Percentiles rank a stretch among this genome's conserved stretches.
Evolutionary conservation across 2,113 vertebrate genomes (phyloP).

Genomic region (Dissostichus mawsoni): DNA sequence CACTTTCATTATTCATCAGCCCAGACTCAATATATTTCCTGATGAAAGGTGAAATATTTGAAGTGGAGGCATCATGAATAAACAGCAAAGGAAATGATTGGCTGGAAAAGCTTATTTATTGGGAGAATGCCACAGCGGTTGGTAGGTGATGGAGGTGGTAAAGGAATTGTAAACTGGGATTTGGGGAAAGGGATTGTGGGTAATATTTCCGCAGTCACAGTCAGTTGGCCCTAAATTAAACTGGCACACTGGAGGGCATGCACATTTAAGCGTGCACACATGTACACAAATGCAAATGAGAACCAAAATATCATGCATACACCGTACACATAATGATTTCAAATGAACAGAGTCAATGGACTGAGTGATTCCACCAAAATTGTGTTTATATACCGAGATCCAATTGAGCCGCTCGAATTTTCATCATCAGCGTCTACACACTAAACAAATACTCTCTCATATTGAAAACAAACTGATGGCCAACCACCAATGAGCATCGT

Average conservation of each 20-base stretch:
- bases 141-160: slow-evolving; percentile 1
- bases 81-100: slow-evolving; percentile 61
- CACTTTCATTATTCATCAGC: slow-evolving; percentile 49
- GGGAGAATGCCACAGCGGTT: slow-evolving; percentile 5
- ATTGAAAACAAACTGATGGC: slow-evolving; percentile 31
- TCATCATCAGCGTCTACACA: slow-evolving; percentile 19
- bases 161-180: slow-evolving; percentile 36
- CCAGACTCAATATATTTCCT: slow-evolving; percentile 35
- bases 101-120: slow-evolving; percentile 64
- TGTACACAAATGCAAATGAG: slow-evolving; percentile 13
- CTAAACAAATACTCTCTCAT: slow-evolving; percentile 39
- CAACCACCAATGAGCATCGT: background rate
- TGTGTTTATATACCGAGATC: slow-evolving; percentile 18
- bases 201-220: slow-evolving; percentile 73
- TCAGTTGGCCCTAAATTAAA: slow-evolving; percentile 71
- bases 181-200: slow-evolving; percentile 54
- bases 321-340: slow-evolving; percentile 1
- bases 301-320: slow-evolving; percentile 18
- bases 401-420: slow-evolving; percentile 15
- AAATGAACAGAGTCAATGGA: background rate
- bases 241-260: slow-evolving; percentile 26
- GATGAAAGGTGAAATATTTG: slow-evolving; percentile 49
- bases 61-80: slow-evolving; percentile 48
- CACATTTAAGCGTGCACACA: slow-evolving; percentile 13
- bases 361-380: slow-evolving; percentile 11